Evolutionary conservation across 2,113 vertebrate genomes (phyloP).

Genomic region (Eretmochelys imbricata): DNA sequence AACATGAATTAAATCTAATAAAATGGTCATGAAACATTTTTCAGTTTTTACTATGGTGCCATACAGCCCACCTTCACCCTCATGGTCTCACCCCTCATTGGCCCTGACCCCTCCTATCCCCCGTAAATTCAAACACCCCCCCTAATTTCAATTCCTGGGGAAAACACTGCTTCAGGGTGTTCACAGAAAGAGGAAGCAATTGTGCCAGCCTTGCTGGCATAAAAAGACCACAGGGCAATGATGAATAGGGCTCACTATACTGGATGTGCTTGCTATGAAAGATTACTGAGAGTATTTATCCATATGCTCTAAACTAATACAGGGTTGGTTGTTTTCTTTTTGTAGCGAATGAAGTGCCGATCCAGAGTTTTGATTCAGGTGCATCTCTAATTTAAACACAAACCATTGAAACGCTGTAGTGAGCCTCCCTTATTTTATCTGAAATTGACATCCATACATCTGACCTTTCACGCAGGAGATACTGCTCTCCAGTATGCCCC

Average conservation of each 20-base stretch:
- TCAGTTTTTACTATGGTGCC: too few species aligned
- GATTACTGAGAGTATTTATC: not conserved
- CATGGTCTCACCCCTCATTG: too few species aligned
- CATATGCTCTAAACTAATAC: not conserved
- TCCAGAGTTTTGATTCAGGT: not conserved
- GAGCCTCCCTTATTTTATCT: not conserved
- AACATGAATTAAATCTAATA: too few species aligned
- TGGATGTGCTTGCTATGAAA: rapidly evolving
- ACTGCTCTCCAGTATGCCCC: not conserved
- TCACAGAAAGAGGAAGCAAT: not conserved
- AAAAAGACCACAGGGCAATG: not conserved
- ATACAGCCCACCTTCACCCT: too few species aligned
- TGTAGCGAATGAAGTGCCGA: not conserved
- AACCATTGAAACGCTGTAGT: rapidly evolving
- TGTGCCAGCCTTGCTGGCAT: rapidly evolving
- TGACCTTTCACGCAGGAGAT: rapidly evolving
- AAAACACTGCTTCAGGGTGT: not conserved
- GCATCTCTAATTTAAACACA: not conserved
- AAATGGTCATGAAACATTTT: too few species aligned
- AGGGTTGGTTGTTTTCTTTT: not conserved
- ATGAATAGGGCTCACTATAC: not conserved
- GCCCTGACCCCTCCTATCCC: too few species aligned
- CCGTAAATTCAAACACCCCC: too few species aligned
- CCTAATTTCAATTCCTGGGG: too few species aligned
- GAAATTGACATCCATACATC: not conserved